Base-by-base conservation (phyloP, 2,888 invertebrate genomes). In the Drosophila subquinaria region DNA sequence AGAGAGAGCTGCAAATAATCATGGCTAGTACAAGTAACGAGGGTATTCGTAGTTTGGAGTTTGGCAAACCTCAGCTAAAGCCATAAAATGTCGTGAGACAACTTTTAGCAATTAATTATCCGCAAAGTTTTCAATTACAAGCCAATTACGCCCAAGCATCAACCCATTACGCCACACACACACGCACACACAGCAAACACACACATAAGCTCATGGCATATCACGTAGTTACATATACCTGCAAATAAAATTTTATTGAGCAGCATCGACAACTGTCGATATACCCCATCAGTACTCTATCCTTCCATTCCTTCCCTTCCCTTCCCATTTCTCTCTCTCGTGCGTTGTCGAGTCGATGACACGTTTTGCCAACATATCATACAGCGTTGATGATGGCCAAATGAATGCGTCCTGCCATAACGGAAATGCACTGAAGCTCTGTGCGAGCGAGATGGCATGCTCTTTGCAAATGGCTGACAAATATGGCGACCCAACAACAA, bases 331-430 rank as follows among this genome's bases (percentile, higher is more conserved):
- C 40, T n/a, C 23, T 17, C 20, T 27, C 8, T 8, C 2, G 13
- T n/a, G 52, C 45, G 38, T 30, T 30, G 27, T 8, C 30, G 45
- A 38, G 62, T 51, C 74, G 85, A 69, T 83, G 89, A 86, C 85
- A 86, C 85, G 86, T 86, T 88, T 80, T 82, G 89, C 83, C 89
- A 86, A 73, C 90, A 88, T 90, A 86, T 85, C 87, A 78, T 70
- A 53, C 81, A 81, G 60, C 78, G 65, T 70, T 72, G 69, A 87
- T 77, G 84, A 83, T 61, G 73, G 70, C 81, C 51, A 72, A 69
- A 70, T 72, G 90, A 78, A 82, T 88, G 88, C 73, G 76, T 65
- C 52, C 79, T 73, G 68, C 65, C 85, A 81, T 81, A 81, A 71
- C 85, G 89, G 70, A 81, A 84, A 73, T 85, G 76, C 72, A 87